A percentile compares a stretch with the other conserved stretches of the same genome.
Conservation (phyloP, 2,113 vertebrate species). For the Eulemur rufifrons region DNA sequence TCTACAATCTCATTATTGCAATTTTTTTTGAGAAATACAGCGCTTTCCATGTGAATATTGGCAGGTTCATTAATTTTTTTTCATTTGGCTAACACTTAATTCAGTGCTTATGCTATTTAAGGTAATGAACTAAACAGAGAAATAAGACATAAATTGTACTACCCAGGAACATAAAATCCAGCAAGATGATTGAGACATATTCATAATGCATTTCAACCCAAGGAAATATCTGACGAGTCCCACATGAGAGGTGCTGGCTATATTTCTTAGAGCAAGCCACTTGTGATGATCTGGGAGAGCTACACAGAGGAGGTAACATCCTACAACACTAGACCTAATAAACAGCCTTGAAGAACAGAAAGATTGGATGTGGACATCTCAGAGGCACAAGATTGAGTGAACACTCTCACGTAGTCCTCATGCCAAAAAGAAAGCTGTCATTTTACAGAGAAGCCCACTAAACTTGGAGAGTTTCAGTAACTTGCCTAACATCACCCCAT, state of each 20-base stretch:
- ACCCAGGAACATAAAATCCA: neutral
- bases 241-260: neutral
- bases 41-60: conserved; percentile 23
- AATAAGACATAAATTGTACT: neutral
- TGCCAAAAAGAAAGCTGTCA: neutral
- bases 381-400: neutral
- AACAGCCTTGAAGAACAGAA: neutral
- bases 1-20: neutral
- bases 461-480: neutral
- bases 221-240: neutral
- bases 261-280: neutral
- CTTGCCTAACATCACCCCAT: neutral
- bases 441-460: neutral
- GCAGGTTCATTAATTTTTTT: neutral
- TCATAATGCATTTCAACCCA: neutral
- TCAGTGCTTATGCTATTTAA: neutral
- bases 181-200: neutral
- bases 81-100: neutral
- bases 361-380: neutral
- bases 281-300: neutral
- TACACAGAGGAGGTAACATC: neutral
- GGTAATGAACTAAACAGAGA: neutral
- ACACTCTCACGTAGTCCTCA: neutral
- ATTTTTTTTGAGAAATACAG: neutral
- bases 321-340: neutral